Evolutionary conservation across 2,113 vertebrate genomes (phyloP), one percentile per base, ranked within the genome.

Genomic region (Conger conger): DNA sequence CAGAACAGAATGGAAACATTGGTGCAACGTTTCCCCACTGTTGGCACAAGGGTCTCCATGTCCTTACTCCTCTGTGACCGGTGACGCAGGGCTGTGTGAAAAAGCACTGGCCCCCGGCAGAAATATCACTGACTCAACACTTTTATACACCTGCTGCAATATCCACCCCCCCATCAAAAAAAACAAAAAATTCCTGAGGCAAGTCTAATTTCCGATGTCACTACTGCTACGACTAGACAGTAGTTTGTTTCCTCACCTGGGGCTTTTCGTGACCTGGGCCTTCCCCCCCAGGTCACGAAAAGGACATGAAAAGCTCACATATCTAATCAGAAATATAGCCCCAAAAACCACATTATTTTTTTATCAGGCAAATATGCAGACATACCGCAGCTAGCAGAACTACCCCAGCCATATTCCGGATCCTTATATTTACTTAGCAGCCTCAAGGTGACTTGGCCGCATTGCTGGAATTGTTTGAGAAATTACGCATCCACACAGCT

Each of bases 111-210:
- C 40, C 50, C 8, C 42, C 27, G 30, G 50, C 40, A 23, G 40
- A 45, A 15, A 2, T 33, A 33, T 30, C 20, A 53, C 30, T n/a
- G 50, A 84, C 45, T 2, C 33, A 6, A 18, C 53, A 38, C 73
- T 84, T 83, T 84, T 76, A 42, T 20, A 37, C 83, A 83, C 38
- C 45, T 78, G 73, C n/a, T 40, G 63, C 50, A 23, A 42, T 37
- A 57, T 63, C 27, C n/a, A n/a, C 8, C 57, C 76, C 63, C 63
- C 1, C 3, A 27, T 27, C 6, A 27, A 20, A 5, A 27, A 23
- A 63, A 79, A 50, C 16, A 42, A 16, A 54, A 68, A 11, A 84
- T 7, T 2, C 9, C n/a, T 30, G n/a, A 53, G 23, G 16, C 79
- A 18, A 84, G 57, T 53, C 4, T 40, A 20, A 35, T 68, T 79